Conservation (phyloP, 2,888 invertebrate genomes). For the Pheosia tremula region DNA sequence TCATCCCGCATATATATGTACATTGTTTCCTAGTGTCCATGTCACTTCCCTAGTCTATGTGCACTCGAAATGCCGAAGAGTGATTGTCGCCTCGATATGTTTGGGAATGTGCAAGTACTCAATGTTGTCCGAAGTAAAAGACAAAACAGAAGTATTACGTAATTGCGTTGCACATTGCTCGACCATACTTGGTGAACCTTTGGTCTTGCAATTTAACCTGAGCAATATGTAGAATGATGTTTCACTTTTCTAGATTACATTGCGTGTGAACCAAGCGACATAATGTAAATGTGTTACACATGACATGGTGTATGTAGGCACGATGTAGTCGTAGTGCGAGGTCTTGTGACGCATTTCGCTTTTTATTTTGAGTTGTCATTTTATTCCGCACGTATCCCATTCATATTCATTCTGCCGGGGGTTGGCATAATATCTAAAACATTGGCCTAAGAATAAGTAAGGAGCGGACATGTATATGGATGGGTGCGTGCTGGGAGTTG, state of each 20-base stretch:
- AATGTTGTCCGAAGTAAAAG: constrained; percentile 11
- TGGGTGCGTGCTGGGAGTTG: constrained; percentile 79
- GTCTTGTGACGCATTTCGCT: constrained; percentile 77
- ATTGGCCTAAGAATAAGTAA: constrained; percentile 61
- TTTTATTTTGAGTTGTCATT: constrained; percentile 82
- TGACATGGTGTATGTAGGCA: constrained; percentile 69
- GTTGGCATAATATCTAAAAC: constrained; percentile 69
- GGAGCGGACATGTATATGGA: constrained; percentile 77
- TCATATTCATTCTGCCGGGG: constrained; percentile 85
- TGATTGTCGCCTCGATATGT: constrained; percentile 70
- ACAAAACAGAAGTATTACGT: neutral
- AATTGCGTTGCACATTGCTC: constrained; percentile 47
- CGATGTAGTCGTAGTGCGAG: constrained; percentile 74
- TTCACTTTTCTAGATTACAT: constrained; percentile 54
- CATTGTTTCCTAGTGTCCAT: constrained; percentile 68
- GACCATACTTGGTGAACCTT: constrained; percentile 41
- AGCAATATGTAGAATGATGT: constrained; percentile 37
- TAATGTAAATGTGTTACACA: constrained; percentile 44
- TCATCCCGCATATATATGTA: constrained; percentile 24
- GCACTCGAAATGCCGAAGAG: constrained; percentile 82
- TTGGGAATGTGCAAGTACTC: constrained; percentile 46
- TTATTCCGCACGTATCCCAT: constrained; percentile 85
- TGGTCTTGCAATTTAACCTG: constrained; percentile 44
- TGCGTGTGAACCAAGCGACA: constrained; percentile 51
- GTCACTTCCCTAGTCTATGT: constrained; percentile 72